Evolutionary conservation across 2,797 vertebrate species (phyloP).

Genomic region (Astyanax mexicanus): DNA sequence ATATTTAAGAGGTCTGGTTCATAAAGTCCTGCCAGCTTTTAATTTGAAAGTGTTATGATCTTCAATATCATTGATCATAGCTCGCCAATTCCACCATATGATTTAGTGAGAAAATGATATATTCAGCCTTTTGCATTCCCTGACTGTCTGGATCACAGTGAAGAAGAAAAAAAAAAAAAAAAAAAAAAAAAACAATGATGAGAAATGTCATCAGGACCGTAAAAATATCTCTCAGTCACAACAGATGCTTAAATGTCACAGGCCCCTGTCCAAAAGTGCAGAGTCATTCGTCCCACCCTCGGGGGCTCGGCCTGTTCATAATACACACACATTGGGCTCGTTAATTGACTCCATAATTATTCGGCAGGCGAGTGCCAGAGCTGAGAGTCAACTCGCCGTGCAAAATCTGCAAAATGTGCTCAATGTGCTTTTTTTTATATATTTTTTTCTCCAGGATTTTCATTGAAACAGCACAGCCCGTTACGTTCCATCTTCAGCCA

Average conservation of each 20-base stretch:
- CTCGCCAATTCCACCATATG: neutral
- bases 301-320: constrained; percentile 48
- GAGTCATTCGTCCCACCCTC: constrained; percentile 65
- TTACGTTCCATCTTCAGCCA: constrained; percentile 31
- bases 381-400: constrained; percentile 22
- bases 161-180: constrained; percentile 1
- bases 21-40: too few species aligned
- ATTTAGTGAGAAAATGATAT: constrained; percentile 10
- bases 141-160: constrained; percentile 27
- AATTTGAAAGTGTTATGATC: neutral
- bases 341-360: constrained; percentile 45
- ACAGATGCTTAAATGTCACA: constrained; percentile 80
- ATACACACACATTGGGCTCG: constrained; percentile 19
- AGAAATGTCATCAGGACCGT: constrained; percentile 66
- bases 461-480: constrained; percentile 9
- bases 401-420: constrained; percentile 27
- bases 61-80: constrained; percentile 13
- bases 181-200: constrained; percentile 50
- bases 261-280: constrained; percentile 68
- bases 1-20: too few species aligned
- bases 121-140: constrained; percentile 30
- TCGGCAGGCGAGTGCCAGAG: constrained; percentile 39
- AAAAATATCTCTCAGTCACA: constrained; percentile 68
- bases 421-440: too few species aligned
- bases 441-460: constrained; percentile 13